Evolutionary conservation across 2,888 invertebrate species (phyloP).

Genomic region (Archips crataeganus): DNA sequence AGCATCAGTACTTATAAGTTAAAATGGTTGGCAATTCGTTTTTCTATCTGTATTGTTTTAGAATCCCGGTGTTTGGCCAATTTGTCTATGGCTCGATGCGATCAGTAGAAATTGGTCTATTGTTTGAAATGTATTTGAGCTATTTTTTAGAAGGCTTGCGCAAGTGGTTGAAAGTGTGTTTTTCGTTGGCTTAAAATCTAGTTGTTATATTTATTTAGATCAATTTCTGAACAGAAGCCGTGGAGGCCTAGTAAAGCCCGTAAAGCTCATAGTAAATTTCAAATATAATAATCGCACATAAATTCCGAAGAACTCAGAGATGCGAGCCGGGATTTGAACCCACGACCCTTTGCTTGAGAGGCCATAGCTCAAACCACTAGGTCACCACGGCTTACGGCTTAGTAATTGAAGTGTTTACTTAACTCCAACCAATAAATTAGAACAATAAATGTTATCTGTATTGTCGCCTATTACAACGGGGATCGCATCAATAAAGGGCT

Average conservation of each 20-base stretch:
- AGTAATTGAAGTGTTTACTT: no score
- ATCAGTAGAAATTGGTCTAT: conserved; percentile 41
- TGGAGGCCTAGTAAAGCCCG: no score
- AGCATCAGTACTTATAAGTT: conserved; percentile 33
- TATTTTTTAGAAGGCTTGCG: conserved; percentile 26
- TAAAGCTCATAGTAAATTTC: no score
- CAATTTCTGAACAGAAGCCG: no score
- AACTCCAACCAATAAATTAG: background rate
- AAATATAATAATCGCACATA: no score
- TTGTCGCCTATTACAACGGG: conserved; percentile 44
- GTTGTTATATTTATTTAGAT: no score
- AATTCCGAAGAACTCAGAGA: no score
- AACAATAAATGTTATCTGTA: conserved; percentile 21
- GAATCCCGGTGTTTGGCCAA: conserved; percentile 39
- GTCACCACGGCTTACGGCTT: no score
- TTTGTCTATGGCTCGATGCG: conserved; percentile 39
- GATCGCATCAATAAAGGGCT: conserved; percentile 45
- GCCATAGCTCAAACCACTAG: no score
- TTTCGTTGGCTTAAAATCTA: no score
- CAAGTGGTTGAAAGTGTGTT: conserved; percentile 20
- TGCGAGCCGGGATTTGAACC: no score
- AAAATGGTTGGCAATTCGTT: conserved; percentile 42
- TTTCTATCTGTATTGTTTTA: conserved; percentile 41
- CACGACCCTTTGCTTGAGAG: no score
- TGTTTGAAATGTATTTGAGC: conserved; percentile 33